Base-by-base conservation (phyloP, 2,113 vertebrate genomes). In the Tauraco erythrolophus region DNA sequence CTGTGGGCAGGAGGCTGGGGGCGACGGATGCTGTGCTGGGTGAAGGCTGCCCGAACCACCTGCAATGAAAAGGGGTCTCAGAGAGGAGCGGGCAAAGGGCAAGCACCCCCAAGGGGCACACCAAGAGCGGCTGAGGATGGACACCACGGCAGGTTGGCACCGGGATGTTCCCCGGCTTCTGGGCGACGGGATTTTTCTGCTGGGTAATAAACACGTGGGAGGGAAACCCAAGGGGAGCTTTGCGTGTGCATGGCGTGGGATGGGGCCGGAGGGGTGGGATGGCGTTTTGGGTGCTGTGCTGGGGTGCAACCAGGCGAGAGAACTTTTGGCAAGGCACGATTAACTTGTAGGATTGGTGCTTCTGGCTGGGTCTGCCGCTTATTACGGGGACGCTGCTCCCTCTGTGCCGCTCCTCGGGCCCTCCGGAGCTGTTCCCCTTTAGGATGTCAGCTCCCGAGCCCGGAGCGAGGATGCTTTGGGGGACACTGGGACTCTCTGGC, bases 191-290 rank as follows among this genome's bases (percentile, higher is more conserved):
- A 50, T 50, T 50, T 78, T 48, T 27, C 1, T 24, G 9, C 45
- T 10, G 35, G 77, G 46, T 88, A 45, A 45, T 12, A 9, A 39
- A 66, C 0, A 1, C 12, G 10, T 0, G 3, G 58, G 33, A 37
- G 48, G 57, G 28, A 74, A 84, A 30, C 1, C 7, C 22, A 9
- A 41, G 28, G 19, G n/a, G 8, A 60, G 28, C 17, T 65, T 41
- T 19, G 4, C 0, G 0, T 1, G 3, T 24, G 50, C 19, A 3
- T 12, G 37, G 21, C 0, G 0, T 1, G 12, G 53, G n/a, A 10
- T 33, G 65, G 31, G 35, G 27, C 51, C n/a, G 17, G 43, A 21
- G 71, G 31, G 39, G 12, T 5, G 7, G 39, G 54, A 45, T 25
- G 22, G 74, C 51, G 6, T 19, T 75, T 15, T 14, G 64, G 53